Conservation (phyloP, 2,888 invertebrate species). For the Heteropelma amictum region DNA sequence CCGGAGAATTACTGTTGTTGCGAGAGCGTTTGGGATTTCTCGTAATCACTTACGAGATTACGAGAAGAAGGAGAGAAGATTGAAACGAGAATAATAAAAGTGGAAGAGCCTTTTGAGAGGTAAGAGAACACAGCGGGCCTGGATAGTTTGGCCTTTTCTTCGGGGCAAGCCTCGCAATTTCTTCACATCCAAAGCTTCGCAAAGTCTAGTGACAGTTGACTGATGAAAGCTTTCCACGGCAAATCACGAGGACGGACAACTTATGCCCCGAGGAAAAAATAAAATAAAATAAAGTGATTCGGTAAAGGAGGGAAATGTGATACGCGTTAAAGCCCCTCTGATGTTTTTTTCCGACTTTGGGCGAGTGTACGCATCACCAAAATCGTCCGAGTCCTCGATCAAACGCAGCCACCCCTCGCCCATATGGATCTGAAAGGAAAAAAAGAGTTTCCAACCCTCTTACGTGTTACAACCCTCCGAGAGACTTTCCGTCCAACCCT, state of each 20-base stretch:
- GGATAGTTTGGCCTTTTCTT: constrained; percentile 41
- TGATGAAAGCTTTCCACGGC: constrained; percentile 65
- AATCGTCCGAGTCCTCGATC: constrained; percentile 52
- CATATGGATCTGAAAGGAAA: constrained; percentile 33
- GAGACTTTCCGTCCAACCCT: constrained; percentile 21
- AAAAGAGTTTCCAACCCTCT: constrained; percentile 34
- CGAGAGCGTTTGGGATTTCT: constrained; percentile 1
- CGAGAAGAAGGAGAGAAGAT: constrained; percentile 9
- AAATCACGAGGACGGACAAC: constrained; percentile 23
- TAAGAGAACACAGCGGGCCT: background rate
- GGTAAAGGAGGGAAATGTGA: constrained; percentile 16
- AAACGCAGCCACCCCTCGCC: constrained; percentile 47
- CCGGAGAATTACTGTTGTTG: constrained; percentile 9
- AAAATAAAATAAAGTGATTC: background rate
- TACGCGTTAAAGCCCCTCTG: constrained; percentile 18
- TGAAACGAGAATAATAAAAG: constrained; percentile 9
- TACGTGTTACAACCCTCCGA: background rate
- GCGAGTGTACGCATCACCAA: constrained; percentile 31
- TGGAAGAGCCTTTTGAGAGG: background rate
- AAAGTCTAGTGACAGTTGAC: constrained; percentile 68
- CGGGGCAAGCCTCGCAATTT: constrained; percentile 26
- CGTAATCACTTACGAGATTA: constrained; percentile 16
- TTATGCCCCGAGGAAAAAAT: background rate
- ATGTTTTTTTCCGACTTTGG: constrained; percentile 33
- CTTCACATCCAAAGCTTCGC: constrained; percentile 42